A percentile compares a stretch with the other conserved stretches of the same genome.
These are phyloP conservation scores for Acipenser oxyrinchus DNA, from an alignment of 2,797 vertebrate genomes.

Conservation along the genomic window DNA sequence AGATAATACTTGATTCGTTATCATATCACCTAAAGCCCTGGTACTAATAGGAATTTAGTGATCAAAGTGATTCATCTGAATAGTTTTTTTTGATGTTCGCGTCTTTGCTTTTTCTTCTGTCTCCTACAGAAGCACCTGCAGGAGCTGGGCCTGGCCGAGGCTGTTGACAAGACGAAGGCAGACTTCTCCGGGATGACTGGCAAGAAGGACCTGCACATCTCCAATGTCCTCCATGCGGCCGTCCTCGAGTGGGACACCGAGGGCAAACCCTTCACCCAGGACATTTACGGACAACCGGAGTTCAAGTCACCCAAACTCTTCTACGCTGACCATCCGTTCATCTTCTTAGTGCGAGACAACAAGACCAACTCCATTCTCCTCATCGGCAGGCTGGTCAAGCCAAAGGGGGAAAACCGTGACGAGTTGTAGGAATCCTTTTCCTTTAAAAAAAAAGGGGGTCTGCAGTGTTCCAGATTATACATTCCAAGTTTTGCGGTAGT, in stretches of 20 bases:
- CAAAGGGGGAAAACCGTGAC: slow-evolving; percentile 42
- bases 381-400: slow-evolving; percentile 49
- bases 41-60: too few relatives aligned
- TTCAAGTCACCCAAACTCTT: slow-evolving; percentile 42
- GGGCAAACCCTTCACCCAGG: slow-evolving; percentile 20
- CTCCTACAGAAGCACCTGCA: slow-evolving; percentile 41
- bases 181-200: slow-evolving; percentile 43
- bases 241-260: slow-evolving; percentile 43
- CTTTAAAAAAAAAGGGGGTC: neutral
- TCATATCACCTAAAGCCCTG: too few relatives aligned
- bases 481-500: neutral
- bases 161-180: slow-evolving; percentile 40
- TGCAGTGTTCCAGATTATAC: neutral
- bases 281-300: slow-evolving; percentile 42
- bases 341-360: slow-evolving; percentile 46
- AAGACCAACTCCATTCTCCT: slow-evolving; percentile 45
- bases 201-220: slow-evolving; percentile 39
- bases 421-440: slow-evolving; percentile 38
- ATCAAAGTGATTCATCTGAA: neutral
- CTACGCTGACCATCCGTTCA: slow-evolving; percentile 50
- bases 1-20: too few relatives aligned
- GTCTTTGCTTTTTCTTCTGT: slow-evolving; percentile 1
- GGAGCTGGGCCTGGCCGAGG: slow-evolving; percentile 45
- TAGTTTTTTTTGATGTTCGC: neutral
- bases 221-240: slow-evolving; percentile 46